Conservation (phyloP, 2,113 vertebrate genomes). For the Mesoclemmys tuberculata region DNA sequence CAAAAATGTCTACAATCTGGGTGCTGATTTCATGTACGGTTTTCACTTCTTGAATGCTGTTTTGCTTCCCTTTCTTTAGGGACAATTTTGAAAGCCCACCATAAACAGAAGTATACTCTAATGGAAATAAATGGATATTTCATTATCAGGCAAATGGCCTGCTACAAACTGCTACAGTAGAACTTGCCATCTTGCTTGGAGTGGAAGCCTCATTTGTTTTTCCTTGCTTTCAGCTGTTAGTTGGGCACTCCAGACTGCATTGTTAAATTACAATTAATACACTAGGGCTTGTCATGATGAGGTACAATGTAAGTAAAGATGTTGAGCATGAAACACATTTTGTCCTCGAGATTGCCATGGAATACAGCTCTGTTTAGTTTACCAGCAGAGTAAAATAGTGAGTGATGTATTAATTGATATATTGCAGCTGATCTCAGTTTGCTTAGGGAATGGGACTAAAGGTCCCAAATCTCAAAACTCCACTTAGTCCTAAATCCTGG, state of each 20-base stretch:
- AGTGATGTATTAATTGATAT: not conserved
- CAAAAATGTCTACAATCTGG: not conserved
- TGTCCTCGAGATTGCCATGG: slow-evolving; percentile 1
- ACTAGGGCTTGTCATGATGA: slow-evolving; percentile 49
- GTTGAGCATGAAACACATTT: slow-evolving; percentile 12
- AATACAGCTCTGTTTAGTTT: not conserved
- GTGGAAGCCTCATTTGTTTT: slow-evolving; percentile 64
- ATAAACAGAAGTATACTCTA: slow-evolving; percentile 2
- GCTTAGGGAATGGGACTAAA: not conserved
- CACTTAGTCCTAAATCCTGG: not conserved
- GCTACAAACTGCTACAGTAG: slow-evolving; percentile 46
- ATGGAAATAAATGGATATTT: slow-evolving; percentile 35
- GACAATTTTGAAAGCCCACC: slow-evolving; percentile 26
- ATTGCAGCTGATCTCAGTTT: not conserved
- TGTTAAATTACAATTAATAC: slow-evolving; percentile 73
- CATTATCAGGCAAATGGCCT: slow-evolving; percentile 53
- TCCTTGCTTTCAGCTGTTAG: slow-evolving; percentile 47
- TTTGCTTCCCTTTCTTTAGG: slow-evolving; percentile 23
- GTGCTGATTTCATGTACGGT: slow-evolving; percentile 30
- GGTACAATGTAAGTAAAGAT: slow-evolving; percentile 53
- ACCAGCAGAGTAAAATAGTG: not conserved
- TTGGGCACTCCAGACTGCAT: slow-evolving; percentile 39
- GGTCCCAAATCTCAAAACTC: not conserved
- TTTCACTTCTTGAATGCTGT: slow-evolving; percentile 13
- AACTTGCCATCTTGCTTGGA: slow-evolving; percentile 47